Conservation (phyloP, 2,113 vertebrate genomes). For the Xyliphius kryptos region DNA sequence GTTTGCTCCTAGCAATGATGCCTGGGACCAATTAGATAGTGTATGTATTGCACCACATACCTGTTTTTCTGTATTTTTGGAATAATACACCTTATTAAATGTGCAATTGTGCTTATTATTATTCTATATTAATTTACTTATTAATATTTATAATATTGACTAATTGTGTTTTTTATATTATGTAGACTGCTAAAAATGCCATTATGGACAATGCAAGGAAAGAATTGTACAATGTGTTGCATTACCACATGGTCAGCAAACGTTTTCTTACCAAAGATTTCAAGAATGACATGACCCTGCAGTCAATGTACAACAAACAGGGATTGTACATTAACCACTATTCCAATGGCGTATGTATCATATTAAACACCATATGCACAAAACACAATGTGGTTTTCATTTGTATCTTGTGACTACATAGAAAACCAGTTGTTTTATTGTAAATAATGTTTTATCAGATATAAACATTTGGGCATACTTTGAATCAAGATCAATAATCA, state of each 20-base stretch:
- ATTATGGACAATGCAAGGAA: constrained; percentile 81
- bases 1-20: constrained; percentile 90
- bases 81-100: too few species aligned
- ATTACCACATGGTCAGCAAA: constrained; percentile 82
- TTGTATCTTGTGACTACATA: too few species aligned
- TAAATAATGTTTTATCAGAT: too few species aligned
- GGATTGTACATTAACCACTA: constrained; percentile 88
- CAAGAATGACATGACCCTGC: constrained; percentile 75
- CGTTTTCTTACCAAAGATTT: constrained; percentile 90
- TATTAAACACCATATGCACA: neutral
- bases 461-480: too few species aligned
- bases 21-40: constrained; percentile 75
- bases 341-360: constrained; percentile 80
- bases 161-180: constrained; percentile 25
- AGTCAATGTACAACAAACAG: constrained; percentile 79
- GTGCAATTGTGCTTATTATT: too few species aligned
- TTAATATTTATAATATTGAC: too few species aligned
- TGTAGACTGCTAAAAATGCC: constrained; percentile 66
- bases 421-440: too few species aligned
- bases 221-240: constrained; percentile 81
- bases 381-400: too few species aligned
- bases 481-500: too few species aligned
- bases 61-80: too few species aligned
- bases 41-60: constrained; percentile 63
- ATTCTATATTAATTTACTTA: too few species aligned